phyloP scores from a whole-genome alignment of 2,797 vertebrate genomes.

The Anisognathus igniventris region DNA sequence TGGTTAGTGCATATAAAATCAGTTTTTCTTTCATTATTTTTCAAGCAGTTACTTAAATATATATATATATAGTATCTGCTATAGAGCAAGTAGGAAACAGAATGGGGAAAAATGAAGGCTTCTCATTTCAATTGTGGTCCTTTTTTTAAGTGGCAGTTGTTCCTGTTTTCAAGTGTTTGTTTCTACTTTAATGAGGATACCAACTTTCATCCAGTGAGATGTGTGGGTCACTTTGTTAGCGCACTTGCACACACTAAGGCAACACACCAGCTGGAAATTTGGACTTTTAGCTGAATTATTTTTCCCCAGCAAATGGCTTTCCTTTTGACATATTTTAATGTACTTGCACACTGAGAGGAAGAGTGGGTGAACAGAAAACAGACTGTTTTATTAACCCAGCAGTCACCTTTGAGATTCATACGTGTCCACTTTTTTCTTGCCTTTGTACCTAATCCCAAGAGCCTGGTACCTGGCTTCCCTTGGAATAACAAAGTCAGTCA shows the following conservation, averaged over 20 bases:
- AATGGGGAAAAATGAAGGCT: conserved; percentile 37
- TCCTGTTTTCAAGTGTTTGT: conserved; percentile 80
- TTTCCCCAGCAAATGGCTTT: conserved; percentile 76
- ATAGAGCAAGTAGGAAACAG: conserved; percentile 31
- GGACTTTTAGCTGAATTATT: conserved; percentile 80
- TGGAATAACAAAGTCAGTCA: conserved; percentile 81
- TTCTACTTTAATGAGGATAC: conserved; percentile 81
- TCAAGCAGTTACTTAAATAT: conserved; percentile 51
- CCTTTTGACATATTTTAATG: conserved; percentile 85
- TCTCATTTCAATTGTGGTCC: conserved; percentile 33
- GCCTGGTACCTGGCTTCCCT: conserved; percentile 80
- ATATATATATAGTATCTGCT: neutral
- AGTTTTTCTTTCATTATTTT: conserved; percentile 66
- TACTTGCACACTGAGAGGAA: conserved; percentile 82
- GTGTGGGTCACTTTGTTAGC: conserved; percentile 76
- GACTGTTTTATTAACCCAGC: conserved; percentile 83
- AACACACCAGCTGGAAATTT: conserved; percentile 76
- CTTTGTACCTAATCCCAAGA: conserved; percentile 84
- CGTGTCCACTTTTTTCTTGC: conserved; percentile 74
- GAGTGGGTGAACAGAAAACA: conserved; percentile 83
- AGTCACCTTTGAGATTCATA: conserved; percentile 82
- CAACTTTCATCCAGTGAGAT: conserved; percentile 79
- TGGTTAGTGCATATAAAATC: conserved; percentile 24
- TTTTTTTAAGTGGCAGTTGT: conserved; percentile 66
- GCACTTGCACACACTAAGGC: conserved; percentile 68